Evolutionary conservation across 1,140 invertebrate species (phyloP).

Genomic region (Eurytemora carolleeae): DNA sequence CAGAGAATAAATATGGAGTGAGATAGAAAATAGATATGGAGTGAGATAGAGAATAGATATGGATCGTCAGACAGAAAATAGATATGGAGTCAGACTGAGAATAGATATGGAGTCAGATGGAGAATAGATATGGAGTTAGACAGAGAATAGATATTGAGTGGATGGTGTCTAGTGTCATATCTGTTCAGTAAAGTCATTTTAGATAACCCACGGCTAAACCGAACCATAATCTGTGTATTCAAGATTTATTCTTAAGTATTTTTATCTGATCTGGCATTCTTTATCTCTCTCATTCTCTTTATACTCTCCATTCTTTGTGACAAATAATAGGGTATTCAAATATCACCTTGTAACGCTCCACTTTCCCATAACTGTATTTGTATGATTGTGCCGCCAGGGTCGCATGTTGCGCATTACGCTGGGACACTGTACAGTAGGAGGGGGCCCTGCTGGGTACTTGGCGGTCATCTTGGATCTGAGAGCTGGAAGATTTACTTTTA

Average conservation of each 20-base stretch:
- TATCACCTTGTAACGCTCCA: not conserved
- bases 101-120: too few relatives aligned
- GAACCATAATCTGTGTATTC: not conserved
- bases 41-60: too few relatives aligned
- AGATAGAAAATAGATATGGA: too few relatives aligned
- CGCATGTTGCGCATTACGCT: not conserved
- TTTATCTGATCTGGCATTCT: not conserved
- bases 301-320: not conserved
- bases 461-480: not conserved
- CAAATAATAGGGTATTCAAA: not conserved
- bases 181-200: too few relatives aligned
- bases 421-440: not conserved
- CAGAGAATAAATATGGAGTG: too few relatives aligned
- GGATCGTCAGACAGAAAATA: too few relatives aligned
- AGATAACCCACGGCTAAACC: too few relatives aligned
- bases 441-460: not conserved
- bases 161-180: too few relatives aligned
- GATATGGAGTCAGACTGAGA: too few relatives aligned
- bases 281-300: not conserved
- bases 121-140: too few relatives aligned
- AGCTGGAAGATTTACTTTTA: not conserved
- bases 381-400: not conserved
- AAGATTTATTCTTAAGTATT: not conserved
- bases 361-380: not conserved
- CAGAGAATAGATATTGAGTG: too few relatives aligned